Base-by-base conservation (phyloP, 2,797 vertebrate species). In the Pangasius djambal region DNA sequence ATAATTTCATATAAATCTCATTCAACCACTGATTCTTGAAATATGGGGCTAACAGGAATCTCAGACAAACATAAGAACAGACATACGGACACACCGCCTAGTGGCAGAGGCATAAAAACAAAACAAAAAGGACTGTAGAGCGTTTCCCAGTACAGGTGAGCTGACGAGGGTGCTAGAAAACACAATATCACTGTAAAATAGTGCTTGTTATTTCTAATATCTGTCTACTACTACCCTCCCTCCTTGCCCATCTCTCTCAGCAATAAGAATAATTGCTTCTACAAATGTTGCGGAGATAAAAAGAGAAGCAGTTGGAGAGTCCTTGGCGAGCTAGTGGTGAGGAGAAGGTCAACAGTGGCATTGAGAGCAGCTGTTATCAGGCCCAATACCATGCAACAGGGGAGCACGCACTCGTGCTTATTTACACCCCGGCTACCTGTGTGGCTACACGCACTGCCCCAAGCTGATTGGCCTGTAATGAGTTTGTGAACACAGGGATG, bases 341-440 rank as follows among this genome's bases (percentile, higher is more conserved):
- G 94, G 94, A 96, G 95, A 97, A 97, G 96, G 97, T 97, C 97
- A 99, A 97, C 96, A 94, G 96, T 96, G 95, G 94, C 96, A 94
- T 96, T 97, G 97, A 96, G 97, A 97, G 96, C 95, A 95, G 95
- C 95, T 92, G 94, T 97, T 98, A 97, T 97, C 96, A 97, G 97
- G 96, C 95, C 83, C 94, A 96, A 96, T 96, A 97, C 96, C 95
- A 97, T 97, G 95, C 97, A 97, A 97, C 96, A 96, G 95, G 96
- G 94, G 96, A 97, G 96, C 95, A 96, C 95, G 94, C 96, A 97
- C 96, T 94, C 94, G 93, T 96, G 96, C 95, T 97, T 98, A 98
- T 97, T 98, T 98, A 97, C 96, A 98, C 96, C 97, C 97, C 97
- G 97, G 96, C 96, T 98, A 97, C 96, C 96, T 96, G 94, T 96